Evolutionary conservation across 2,113 vertebrate genomes (phyloP).

Genomic region (Atrichornis clamosus): DNA sequence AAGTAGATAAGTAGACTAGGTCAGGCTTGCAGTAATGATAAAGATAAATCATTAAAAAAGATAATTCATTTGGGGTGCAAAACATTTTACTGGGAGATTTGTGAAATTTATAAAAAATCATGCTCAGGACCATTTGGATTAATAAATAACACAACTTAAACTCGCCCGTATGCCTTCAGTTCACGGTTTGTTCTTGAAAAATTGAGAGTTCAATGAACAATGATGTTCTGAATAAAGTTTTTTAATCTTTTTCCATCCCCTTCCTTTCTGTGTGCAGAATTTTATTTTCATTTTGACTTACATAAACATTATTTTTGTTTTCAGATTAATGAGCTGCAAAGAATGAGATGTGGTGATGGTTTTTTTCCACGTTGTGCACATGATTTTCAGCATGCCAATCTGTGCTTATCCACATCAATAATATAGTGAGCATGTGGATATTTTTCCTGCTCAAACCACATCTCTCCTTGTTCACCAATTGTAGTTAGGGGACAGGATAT

Average conservation of each 20-base stretch:
- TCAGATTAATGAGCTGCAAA: background rate
- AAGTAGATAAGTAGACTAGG: constrained; percentile 20
- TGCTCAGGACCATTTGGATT: constrained; percentile 2
- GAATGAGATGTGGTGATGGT: background rate
- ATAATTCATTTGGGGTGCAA: background rate
- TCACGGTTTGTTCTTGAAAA: constrained; percentile 4
- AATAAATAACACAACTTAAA: background rate
- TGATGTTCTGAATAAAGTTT: background rate
- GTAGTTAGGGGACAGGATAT: background rate
- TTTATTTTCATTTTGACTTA: background rate
- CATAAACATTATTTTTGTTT: background rate
- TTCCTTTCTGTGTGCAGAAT: background rate
- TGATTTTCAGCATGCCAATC: background rate
- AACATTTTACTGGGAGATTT: background rate
- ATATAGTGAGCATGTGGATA: background rate
- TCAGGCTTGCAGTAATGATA: background rate
- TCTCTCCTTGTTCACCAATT: background rate
- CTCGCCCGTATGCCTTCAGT: background rate
- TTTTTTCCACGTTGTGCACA: background rate
- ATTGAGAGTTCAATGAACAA: background rate
- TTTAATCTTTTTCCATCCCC: background rate
- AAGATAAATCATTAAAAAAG: constrained; percentile 23
- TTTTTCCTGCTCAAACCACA: background rate
- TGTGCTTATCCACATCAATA: background rate
- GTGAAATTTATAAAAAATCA: background rate